Evolutionary conservation across 2,797 vertebrate species (phyloP).

Genomic region (Buceros bicornis): DNA sequence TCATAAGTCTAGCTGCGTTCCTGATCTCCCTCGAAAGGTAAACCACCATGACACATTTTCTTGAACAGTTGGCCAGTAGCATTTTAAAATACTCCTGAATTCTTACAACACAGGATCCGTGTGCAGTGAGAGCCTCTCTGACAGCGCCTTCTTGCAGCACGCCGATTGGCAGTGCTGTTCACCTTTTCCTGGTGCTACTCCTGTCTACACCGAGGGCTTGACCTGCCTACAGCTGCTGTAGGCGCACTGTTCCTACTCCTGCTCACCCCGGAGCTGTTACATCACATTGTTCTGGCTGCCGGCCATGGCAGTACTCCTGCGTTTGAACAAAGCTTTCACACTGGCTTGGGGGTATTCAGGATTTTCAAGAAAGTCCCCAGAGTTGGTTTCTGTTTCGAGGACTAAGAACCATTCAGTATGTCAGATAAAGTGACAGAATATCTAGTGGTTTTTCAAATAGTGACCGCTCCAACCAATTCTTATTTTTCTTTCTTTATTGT

Average conservation of each 20-base stretch:
- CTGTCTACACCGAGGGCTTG: background rate
- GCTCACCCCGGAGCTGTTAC: background rate
- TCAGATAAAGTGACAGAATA: background rate
- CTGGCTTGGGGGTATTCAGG: background rate
- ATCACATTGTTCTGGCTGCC: background rate
- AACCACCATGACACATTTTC: background rate
- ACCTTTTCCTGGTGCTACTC: background rate
- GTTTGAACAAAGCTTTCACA: background rate
- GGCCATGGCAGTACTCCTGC: background rate
- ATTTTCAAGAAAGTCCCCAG: background rate
- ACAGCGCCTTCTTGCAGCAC: background rate
- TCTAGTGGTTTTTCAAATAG: background rate
- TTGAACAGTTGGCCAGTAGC: background rate
- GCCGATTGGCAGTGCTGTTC: background rate
- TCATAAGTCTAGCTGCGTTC: background rate
- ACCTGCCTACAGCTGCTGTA: background rate
- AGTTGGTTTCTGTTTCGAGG: background rate
- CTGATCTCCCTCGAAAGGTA: background rate
- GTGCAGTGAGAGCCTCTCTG: background rate
- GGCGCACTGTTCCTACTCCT: background rate
- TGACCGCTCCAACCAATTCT: background rate
- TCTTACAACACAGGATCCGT: background rate
- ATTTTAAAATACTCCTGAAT: background rate
- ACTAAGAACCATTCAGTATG: background rate
- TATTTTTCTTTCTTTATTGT: background rate